Conservation (phyloP, 2,888 invertebrate genomes). For the Hoplodrina ambigua region DNA sequence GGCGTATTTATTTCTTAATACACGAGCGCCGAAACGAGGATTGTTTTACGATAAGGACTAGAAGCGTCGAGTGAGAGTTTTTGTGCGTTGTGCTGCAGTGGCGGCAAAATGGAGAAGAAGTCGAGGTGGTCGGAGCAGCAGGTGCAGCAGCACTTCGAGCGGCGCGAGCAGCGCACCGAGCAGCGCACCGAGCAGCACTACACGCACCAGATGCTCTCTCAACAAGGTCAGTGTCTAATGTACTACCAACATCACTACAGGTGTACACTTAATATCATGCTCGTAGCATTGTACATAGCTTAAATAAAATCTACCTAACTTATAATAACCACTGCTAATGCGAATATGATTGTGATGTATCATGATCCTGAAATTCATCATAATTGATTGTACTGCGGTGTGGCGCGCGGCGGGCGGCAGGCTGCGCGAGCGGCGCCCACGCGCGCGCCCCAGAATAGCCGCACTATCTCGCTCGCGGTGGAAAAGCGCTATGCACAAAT, state of each 20-base stretch:
- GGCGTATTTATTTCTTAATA: conserved; percentile 83
- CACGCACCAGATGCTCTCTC: conserved; percentile 94
- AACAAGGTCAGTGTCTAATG: conserved; percentile 78
- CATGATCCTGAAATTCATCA: conserved; percentile 69
- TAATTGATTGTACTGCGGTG: conserved; percentile 53
- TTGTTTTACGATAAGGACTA: conserved; percentile 81
- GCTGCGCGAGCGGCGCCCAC: conserved; percentile 72
- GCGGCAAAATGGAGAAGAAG: conserved; percentile 94
- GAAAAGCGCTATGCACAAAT: conserved; percentile 89
- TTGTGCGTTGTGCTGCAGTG: conserved; percentile 85
- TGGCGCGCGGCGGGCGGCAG: conserved; percentile 66
- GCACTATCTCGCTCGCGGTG: conserved; percentile 82
- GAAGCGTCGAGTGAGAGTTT: conserved; percentile 88
- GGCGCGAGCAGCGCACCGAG: conserved; percentile 79
- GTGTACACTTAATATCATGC: conserved; percentile 23
- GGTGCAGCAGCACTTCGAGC: conserved; percentile 83
- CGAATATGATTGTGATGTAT: conserved; percentile 68
- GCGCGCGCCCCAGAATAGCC: conserved; percentile 86
- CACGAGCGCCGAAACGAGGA: conserved; percentile 82
- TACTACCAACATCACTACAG: conserved; percentile 9
- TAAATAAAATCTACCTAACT: conserved; percentile 49
- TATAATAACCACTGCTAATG: conserved; percentile 65
- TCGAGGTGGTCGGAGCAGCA: conserved; percentile 89
- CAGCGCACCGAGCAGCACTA: conserved; percentile 90
- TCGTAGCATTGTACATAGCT: conserved; percentile 44